These are phyloP conservation scores for Oxyteleia sp. DNA, from an alignment of 2,888 invertebrate species.

Conservation along the genomic window DNA sequence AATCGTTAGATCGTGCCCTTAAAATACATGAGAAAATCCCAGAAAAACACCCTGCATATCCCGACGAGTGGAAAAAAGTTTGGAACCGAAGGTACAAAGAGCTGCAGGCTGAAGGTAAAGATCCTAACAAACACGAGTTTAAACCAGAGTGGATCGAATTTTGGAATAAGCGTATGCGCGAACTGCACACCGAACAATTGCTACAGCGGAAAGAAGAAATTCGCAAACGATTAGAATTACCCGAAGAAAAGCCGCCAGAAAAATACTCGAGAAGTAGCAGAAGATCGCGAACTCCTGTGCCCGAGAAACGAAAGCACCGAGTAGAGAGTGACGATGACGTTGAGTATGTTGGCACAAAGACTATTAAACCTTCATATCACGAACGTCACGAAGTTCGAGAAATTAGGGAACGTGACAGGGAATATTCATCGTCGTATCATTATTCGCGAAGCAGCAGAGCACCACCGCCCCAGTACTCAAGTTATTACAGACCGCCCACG, in stretches of 20 bases:
- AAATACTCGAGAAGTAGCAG: slow-evolving; percentile 76
- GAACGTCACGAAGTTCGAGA: slow-evolving; percentile 78
- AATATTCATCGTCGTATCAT: slow-evolving; percentile 72
- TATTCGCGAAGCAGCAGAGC: slow-evolving; percentile 74
- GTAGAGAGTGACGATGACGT: slow-evolving; percentile 86
- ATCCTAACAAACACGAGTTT: slow-evolving; percentile 94
- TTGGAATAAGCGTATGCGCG: slow-evolving; percentile 95
- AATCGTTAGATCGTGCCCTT: slow-evolving; percentile 90
- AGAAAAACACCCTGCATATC: slow-evolving; percentile 95
- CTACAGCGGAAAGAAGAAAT: slow-evolving; percentile 91
- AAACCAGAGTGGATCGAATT: slow-evolving; percentile 96
- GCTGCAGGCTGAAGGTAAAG: slow-evolving; percentile 91
- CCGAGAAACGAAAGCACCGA: slow-evolving; percentile 76
- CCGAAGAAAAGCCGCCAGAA: slow-evolving; percentile 86
- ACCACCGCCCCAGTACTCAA: slow-evolving; percentile 67
- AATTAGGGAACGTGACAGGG: slow-evolving; percentile 47
- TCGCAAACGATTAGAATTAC: slow-evolving; percentile 89
- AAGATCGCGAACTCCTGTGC: slow-evolving; percentile 64
- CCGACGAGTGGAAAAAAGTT: slow-evolving; percentile 96
- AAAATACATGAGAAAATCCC: slow-evolving; percentile 94
- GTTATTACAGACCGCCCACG: slow-evolving; percentile 74
- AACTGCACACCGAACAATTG: slow-evolving; percentile 92
- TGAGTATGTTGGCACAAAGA: slow-evolving; percentile 84
- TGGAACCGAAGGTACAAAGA: slow-evolving; percentile 95
- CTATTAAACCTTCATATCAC: slow-evolving; percentile 81